Conservation (phyloP, 2,113 vertebrate genomes). For the Pontoporia blainvillei region DNA sequence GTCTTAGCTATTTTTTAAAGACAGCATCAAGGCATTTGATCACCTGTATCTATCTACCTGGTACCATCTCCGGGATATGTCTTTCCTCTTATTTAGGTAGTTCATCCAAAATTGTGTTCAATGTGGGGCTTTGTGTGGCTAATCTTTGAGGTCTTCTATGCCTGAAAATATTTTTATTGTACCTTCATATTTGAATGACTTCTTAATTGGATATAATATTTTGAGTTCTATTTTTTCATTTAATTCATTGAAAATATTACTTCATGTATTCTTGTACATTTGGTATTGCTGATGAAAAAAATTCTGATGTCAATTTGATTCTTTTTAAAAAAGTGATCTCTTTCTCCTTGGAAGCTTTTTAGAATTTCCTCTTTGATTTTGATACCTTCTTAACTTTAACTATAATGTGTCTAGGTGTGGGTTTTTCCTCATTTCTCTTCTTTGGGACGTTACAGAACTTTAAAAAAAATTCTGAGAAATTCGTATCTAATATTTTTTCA, state of each 20-base stretch:
- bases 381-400: not conserved
- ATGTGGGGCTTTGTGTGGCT: not conserved
- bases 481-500: not conserved
- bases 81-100: conserved; percentile 1
- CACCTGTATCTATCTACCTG: not conserved
- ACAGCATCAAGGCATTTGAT: not conserved
- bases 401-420: not conserved
- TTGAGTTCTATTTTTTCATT: not conserved
- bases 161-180: conserved; percentile 36
- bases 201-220: conserved; percentile 17
- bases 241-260: conserved; percentile 17
- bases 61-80: not conserved
- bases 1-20: not conserved
- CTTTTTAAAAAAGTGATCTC: not conserved
- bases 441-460: not conserved
- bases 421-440: not conserved
- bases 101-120: conserved; percentile 3
- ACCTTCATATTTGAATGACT: conserved; percentile 5
- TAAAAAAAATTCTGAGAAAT: not conserved
- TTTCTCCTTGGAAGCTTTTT: not conserved
- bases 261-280: not conserved
- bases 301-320: not conserved
- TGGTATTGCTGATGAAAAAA: not conserved
- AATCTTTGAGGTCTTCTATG: not conserved
- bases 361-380: conserved; percentile 20